Conservation (phyloP, 1,140 invertebrate species). For the Dendrolimus kikuchii region DNA sequence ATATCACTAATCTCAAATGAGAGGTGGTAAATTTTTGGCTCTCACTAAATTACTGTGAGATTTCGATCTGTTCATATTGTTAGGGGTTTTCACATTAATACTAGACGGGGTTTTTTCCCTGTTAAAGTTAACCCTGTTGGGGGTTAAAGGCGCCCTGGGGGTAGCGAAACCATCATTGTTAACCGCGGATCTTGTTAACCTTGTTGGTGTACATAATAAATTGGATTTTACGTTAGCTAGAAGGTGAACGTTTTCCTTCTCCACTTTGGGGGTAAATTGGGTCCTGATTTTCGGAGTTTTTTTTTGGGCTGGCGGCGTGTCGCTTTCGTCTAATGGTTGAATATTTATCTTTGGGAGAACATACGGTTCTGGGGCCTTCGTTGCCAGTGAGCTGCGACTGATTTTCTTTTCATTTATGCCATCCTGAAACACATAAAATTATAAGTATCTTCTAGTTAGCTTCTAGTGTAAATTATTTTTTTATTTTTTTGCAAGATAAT, state of each 20-base stretch:
- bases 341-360: constrained; percentile 21
- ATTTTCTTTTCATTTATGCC: constrained; percentile 48
- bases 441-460: no score
- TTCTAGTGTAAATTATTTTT: no score
- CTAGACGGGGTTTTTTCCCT: constrained; percentile 34
- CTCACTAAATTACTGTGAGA: constrained; percentile 46
- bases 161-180: constrained; percentile 55
- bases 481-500: no score
- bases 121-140: constrained; percentile 42
- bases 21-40: constrained; percentile 49
- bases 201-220: constrained; percentile 39
- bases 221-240: constrained; percentile 37
- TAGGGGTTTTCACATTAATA: constrained; percentile 37
- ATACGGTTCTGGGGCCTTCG: constrained; percentile 18
- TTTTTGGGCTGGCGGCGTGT: constrained; percentile 33
- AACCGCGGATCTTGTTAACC: constrained; percentile 45
- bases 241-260: constrained; percentile 51
- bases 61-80: constrained; percentile 45
- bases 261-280: constrained; percentile 44
- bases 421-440: constrained; percentile 30
- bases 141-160: constrained; percentile 45
- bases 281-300: constrained; percentile 29
- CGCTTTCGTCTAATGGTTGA: constrained; percentile 23
- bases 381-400: constrained; percentile 54
- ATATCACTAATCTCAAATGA: constrained; percentile 23